These are phyloP conservation scores for Metopia argyrocephala DNA, from an alignment of 2,888 invertebrate species.

Conservation along the genomic window DNA sequence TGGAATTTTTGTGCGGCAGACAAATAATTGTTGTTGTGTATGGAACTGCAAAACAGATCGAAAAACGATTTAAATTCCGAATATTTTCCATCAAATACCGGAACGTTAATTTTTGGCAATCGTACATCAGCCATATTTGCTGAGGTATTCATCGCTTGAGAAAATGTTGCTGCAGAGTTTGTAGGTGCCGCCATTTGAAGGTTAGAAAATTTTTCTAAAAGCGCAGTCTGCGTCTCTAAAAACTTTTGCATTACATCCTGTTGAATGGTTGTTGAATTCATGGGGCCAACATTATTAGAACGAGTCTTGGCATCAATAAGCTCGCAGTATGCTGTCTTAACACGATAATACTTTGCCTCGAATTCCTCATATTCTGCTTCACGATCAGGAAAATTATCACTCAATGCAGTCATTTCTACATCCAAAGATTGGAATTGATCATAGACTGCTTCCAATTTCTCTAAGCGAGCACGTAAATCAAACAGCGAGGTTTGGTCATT, in stretches of 20 bases:
- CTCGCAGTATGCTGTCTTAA: conserved; percentile 8
- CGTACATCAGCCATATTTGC: conserved; percentile 33
- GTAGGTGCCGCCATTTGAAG: conserved; percentile 9
- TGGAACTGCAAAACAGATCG: conserved; percentile 38
- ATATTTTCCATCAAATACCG: conserved; percentile 41
- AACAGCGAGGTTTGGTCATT: conserved; percentile 15
- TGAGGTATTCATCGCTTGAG: conserved; percentile 11
- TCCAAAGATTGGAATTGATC: not conserved
- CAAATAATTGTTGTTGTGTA: conserved; percentile 25
- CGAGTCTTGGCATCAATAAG: conserved; percentile 3
- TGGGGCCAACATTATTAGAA: not conserved
- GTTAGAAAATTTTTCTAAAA: conserved; percentile 21
- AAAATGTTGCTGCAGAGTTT: not conserved
- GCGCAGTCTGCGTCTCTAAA: conserved; percentile 16
- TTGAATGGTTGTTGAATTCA: conserved; percentile 26
- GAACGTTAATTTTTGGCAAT: conserved; percentile 42
- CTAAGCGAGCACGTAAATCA: conserved; percentile 17
- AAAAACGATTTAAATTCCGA: conserved; percentile 18
- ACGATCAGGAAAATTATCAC: not conserved
- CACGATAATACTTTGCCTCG: conserved; percentile 11
- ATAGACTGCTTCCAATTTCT: not conserved
- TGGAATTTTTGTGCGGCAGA: conserved; percentile 52
- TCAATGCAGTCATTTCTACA: conserved; percentile 9
- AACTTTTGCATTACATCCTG: conserved; percentile 11
- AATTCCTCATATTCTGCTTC: conserved; percentile 10